These are phyloP conservation scores for Sinelater perroti DNA, from an alignment of 2,888 invertebrate genomes.

Conservation along the genomic window DNA sequence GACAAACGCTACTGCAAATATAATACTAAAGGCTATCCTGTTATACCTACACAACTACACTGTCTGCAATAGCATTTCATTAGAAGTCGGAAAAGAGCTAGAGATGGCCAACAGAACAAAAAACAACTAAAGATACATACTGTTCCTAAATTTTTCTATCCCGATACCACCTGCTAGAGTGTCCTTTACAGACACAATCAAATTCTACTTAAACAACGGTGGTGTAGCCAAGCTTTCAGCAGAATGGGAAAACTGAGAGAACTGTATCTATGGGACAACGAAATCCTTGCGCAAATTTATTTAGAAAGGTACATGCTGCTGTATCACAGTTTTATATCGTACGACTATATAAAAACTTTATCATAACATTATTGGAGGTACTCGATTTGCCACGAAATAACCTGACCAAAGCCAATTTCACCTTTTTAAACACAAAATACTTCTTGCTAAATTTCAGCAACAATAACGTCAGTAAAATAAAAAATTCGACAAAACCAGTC, in stretches of 20 bases:
- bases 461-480: neutral
- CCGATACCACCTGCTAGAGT: neutral
- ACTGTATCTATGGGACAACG: conserved; percentile 6
- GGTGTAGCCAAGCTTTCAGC: conserved; percentile 7
- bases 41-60: conserved; percentile 3
- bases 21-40: neutral
- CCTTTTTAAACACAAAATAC: neutral
- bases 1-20: too few species aligned
- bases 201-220: conserved; percentile 10
- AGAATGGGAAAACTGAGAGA: conserved; percentile 3
- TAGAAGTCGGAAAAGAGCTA: conserved; percentile 2
- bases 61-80: neutral
- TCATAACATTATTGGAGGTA: neutral
- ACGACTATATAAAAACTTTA: neutral
- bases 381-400: neutral
- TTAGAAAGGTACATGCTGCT: neutral
- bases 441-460: neutral
- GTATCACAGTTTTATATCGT: neutral
- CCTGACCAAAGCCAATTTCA: neutral
- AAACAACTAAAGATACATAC: neutral
- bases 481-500: conserved; percentile 1
- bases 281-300: conserved; percentile 4
- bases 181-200: neutral
- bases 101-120: neutral
- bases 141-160: neutral